Evolutionary conservation across 2,888 invertebrate species (phyloP), one percentile per base, ranked within the genome.

Genomic region (Tipula lateralis): DNA sequence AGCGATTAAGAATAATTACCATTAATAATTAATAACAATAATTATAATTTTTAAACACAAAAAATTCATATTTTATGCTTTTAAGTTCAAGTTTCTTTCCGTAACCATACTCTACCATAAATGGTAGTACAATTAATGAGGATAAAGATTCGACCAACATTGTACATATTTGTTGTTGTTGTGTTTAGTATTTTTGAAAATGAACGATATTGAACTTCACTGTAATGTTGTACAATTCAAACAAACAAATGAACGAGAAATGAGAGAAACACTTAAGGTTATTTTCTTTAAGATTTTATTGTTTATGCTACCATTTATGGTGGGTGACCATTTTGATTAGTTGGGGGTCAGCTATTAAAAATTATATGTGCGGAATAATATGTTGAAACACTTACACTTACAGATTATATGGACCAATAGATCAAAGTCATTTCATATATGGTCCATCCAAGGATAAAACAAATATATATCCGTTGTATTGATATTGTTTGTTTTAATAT

Each of bases 221-320:
- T 50, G 9, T 50, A n/a, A 19, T 66, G 66, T 66, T 66, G 66
- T 66, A 24, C 24, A 24, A 66, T 66, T 24, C 66, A 24, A 66
- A 24, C 50, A 50, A 50, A n/a, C 24, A 66, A 66, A 66, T 24
- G 2, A 44, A 44, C 24, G 66, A 24, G 66, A 66, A 44, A 44
- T 16, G 44, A 44, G 44, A 44, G 44, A 44, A 44, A 66, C 66
- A 66, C n/a, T 66, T 66, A 66, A 66, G 66, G 66, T 66, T 24
- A 66, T 66, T 66, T 66, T 66, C 66, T 66, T 66, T 66, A 66
- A 66, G 24, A 66, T 66, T 66, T 66, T 66, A 66, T 66, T 66
- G 66, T 66, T 66, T 66, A 66, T 66, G 66, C 66, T 66, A 66
- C 66, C 66, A 66, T 66, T 66, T 66, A 66, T 66, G 66, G 66